Evolutionary conservation across 2,888 invertebrate genomes (phyloP).

Genomic region (Seira ritae): DNA sequence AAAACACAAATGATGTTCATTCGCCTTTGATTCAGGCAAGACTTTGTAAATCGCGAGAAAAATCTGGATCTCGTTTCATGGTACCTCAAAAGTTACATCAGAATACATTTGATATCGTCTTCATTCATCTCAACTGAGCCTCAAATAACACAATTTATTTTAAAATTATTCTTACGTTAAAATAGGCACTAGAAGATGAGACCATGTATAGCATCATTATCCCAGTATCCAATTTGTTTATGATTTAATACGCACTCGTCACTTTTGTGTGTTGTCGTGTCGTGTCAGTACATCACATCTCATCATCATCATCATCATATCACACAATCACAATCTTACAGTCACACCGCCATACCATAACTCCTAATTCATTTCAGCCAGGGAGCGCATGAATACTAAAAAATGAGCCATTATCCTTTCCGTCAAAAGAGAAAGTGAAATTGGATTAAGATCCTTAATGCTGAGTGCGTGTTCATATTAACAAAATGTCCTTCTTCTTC

Average conservation of each 20-base stretch:
- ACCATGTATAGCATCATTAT: neutral
- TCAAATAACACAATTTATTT: too few relatives aligned
- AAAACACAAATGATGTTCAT: too few relatives aligned
- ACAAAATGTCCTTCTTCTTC: neutral
- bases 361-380: too few relatives aligned
- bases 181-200: neutral
- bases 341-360: neutral
- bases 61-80: too few relatives aligned
- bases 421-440: constrained; percentile 2
- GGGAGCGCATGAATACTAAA: neutral
- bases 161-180: too few relatives aligned
- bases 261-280: neutral
- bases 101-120: neutral
- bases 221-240: constrained; percentile 5
- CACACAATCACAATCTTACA: too few relatives aligned
- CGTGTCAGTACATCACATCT: constrained; percentile 1
- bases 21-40: too few relatives aligned
- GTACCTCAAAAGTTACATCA: too few relatives aligned
- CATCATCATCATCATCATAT: too few relatives aligned
- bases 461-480: too few relatives aligned
- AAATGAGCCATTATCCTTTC: neutral
- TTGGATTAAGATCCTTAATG: neutral
- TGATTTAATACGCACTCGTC: neutral
- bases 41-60: too few relatives aligned
- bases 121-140: too few relatives aligned